Conservation (phyloP, 2,113 vertebrate genomes). For the Semnopithecus entellus region DNA sequence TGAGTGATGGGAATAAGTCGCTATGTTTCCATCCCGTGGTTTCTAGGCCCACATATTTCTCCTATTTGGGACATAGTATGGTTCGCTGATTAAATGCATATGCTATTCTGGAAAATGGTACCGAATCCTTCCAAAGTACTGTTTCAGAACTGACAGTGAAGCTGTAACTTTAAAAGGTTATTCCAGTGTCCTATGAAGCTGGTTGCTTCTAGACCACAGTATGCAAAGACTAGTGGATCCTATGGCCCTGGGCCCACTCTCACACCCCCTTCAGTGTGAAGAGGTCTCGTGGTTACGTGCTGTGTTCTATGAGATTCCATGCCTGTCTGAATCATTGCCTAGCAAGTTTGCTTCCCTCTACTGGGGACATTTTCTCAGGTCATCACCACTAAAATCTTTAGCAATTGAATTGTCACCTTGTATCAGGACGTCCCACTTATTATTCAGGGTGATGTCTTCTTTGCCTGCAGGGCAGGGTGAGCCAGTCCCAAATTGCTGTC, state of each 20-base stretch:
- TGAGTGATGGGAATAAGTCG: background rate
- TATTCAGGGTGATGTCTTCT: background rate
- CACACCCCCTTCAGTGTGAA: background rate
- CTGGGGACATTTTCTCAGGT: background rate
- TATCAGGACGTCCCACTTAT: background rate
- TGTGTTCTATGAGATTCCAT: background rate
- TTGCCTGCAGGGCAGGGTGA: background rate
- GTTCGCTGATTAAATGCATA: background rate
- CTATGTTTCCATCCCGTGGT: background rate
- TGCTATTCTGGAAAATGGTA: background rate
- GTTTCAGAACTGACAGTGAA: background rate
- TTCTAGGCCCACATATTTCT: background rate
- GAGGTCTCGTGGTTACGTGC: background rate
- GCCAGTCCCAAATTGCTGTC: too few species aligned
- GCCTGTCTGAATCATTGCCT: background rate
- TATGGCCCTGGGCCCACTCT: accelerated
- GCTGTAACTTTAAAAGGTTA: background rate
- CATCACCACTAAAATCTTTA: background rate
- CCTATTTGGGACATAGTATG: background rate
- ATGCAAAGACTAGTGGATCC: too few species aligned
- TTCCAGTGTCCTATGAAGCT: background rate
- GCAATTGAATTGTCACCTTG: background rate
- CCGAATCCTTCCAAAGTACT: background rate
- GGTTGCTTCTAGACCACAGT: background rate
- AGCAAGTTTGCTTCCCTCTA: background rate